Evolutionary conservation across 1,140 invertebrate species (phyloP), one percentile per base, ranked within the genome.

Genomic region (Calliopsis andreniformis): DNA sequence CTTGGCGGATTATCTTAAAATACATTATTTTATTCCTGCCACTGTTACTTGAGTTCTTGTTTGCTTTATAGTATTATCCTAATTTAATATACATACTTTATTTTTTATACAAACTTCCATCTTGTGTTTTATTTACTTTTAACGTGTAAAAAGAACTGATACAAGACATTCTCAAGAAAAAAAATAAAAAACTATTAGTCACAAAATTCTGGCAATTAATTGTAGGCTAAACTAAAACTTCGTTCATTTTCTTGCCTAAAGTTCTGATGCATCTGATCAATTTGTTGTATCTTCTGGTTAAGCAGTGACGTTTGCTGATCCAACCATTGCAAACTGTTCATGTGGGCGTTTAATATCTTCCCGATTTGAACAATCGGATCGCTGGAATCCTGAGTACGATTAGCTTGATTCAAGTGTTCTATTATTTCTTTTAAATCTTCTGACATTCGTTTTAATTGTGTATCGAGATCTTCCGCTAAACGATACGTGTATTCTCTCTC

Each of bases 391-490:
- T 97, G 95, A 55, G 94, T 94, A 80, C 95, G 94, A 89, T 97
- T 98, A 0, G 96, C 95, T 86, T 98, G 96, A 89, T 99, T 99
- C 0, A 99, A 92, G 89, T 98, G 97, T 87, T 98, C 97, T 70
- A 99, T 98, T 30, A 98, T 97, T 91, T 99, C 98, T 84, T 98
- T 98, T 55, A 99, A 91, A 92, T 99, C 97, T 88, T 98, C 96
- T 0, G 97, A 96, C 97, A 99, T 98, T 88, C 97, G 95, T 89
- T 98, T 97, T 64, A 99, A 90, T 89, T 99, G 98, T 0, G 96
- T 97, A 89, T 99, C 97, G 56, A 99, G 93, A 89, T 95, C 98
- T 90, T 98, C 97, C 0, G 97, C 95, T 84, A 98, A 91, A 71
- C 96, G 94, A 89, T 98, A 96, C 88, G 96, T 97, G 81, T 96